phyloP scores from a whole-genome alignment of 2,888 invertebrate species.

The Melanargia galathea region DNA sequence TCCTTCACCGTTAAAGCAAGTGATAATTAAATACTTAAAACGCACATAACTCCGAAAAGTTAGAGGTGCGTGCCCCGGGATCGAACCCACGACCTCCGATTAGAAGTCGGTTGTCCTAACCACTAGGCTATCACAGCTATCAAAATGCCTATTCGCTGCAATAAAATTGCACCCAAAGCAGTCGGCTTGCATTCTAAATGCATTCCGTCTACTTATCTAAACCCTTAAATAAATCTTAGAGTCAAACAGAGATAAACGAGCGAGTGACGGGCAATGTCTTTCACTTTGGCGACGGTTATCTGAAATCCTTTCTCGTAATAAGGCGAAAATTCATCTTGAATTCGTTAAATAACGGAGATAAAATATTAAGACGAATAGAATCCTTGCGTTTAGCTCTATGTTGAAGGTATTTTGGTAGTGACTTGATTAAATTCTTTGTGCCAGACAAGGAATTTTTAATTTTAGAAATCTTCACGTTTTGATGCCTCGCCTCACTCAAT shows the following conservation, averaged over 20 bases:
- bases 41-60: no score
- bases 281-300: slow-evolving; percentile 12
- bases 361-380: slow-evolving; percentile 32
- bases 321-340: slow-evolving; percentile 21
- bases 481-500: neutral
- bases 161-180: no score
- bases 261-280: slow-evolving; percentile 13
- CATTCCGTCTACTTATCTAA: no score
- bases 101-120: no score
- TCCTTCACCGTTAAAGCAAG: no score
- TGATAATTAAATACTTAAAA: no score
- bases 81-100: no score
- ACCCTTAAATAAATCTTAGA: neutral
- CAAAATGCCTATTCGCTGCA: no score
- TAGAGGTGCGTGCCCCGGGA: no score
- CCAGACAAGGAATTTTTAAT: slow-evolving; percentile 19
- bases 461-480: slow-evolving; percentile 12
- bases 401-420: slow-evolving; percentile 21
- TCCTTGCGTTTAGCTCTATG: slow-evolving; percentile 25
- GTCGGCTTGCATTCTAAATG: no score
- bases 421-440: slow-evolving; percentile 32
- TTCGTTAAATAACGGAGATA: slow-evolving; percentile 26
- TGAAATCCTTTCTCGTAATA: slow-evolving; percentile 20
- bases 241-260: slow-evolving; percentile 6
- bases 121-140: no score